phyloP scores from a whole-genome alignment of 2,113 vertebrate species.

The Carassius gibelio region DNA sequence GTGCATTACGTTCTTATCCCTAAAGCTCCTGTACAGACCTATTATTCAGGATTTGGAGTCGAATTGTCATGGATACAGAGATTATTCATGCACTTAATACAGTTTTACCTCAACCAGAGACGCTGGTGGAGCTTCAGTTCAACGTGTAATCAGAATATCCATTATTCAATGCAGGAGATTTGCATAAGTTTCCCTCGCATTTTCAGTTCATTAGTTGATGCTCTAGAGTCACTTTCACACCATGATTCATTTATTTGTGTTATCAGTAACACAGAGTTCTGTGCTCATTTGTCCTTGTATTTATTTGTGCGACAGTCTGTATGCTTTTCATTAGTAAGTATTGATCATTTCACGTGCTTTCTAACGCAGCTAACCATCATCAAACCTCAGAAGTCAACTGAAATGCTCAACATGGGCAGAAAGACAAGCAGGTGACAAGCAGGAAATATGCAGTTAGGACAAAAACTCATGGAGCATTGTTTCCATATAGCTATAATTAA shows the following conservation, averaged over 20 bases:
- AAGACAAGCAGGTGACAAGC: neutral
- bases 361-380: neutral
- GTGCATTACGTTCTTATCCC: slow-evolving; percentile 11
- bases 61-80: slow-evolving; percentile 40
- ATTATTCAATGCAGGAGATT: slow-evolving; percentile 67
- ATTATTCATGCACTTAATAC: slow-evolving; percentile 40
- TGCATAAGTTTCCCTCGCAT: slow-evolving; percentile 39
- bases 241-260: neutral
- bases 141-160: slow-evolving; percentile 67
- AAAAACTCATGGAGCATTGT: neutral
- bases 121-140: slow-evolving; percentile 56
- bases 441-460: neutral
- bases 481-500: too few relatives aligned
- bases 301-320: neutral
- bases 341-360: neutral
- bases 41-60: slow-evolving; percentile 34
- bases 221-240: neutral
- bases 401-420: neutral
- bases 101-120: slow-evolving; percentile 28
- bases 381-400: neutral
- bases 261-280: neutral
- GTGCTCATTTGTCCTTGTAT: neutral
- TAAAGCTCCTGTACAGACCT: slow-evolving; percentile 11
- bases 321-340: neutral
- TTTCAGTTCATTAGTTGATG: slow-evolving; percentile 29